These are phyloP conservation scores for Megastigmus dorsalis DNA, from an alignment of 2,888 invertebrate genomes.

Conservation along the genomic window DNA sequence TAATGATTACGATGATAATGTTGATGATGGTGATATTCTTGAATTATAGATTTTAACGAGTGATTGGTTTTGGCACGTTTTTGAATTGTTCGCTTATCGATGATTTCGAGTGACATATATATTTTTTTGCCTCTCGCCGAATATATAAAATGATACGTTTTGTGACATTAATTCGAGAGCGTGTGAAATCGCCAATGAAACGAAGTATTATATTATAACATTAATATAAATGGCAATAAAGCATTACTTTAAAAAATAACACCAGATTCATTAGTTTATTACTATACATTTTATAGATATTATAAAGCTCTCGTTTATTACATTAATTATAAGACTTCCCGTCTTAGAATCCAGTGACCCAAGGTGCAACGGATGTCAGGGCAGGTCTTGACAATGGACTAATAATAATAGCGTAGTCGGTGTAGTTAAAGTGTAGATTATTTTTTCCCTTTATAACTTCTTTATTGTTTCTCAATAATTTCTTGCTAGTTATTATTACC, in stretches of 20 bases:
- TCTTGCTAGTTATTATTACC: not conserved
- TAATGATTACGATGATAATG: slow-evolving; percentile 11
- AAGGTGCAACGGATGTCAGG: slow-evolving; percentile 63
- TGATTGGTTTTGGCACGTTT: slow-evolving; percentile 11
- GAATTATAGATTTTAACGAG: slow-evolving; percentile 11
- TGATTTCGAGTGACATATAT: slow-evolving; percentile 26
- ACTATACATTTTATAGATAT: slow-evolving; percentile 11
- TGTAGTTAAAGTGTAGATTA: slow-evolving; percentile 3
- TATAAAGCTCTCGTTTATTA: not conserved
- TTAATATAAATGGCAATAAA: slow-evolving; percentile 68
- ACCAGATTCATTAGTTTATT: slow-evolving; percentile 39
- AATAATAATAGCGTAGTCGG: not conserved
- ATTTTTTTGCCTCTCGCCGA: slow-evolving; percentile 25
- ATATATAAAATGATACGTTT: not conserved
- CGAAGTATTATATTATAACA: slow-evolving; percentile 57
- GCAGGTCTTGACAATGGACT: slow-evolving; percentile 60
- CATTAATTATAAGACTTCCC: too few species aligned
- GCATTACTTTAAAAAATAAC: slow-evolving; percentile 58
- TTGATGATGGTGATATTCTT: too few species aligned
- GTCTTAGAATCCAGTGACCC: slow-evolving; percentile 9
- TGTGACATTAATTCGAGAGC: slow-evolving; percentile 19
- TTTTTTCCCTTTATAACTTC: not conserved
- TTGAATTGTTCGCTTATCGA: slow-evolving; percentile 18
- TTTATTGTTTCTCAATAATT: not conserved
- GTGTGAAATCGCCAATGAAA: slow-evolving; percentile 32